phyloP scores from a whole-genome alignment of 2,888 invertebrate species.

The Platerodrilus igneus region DNA sequence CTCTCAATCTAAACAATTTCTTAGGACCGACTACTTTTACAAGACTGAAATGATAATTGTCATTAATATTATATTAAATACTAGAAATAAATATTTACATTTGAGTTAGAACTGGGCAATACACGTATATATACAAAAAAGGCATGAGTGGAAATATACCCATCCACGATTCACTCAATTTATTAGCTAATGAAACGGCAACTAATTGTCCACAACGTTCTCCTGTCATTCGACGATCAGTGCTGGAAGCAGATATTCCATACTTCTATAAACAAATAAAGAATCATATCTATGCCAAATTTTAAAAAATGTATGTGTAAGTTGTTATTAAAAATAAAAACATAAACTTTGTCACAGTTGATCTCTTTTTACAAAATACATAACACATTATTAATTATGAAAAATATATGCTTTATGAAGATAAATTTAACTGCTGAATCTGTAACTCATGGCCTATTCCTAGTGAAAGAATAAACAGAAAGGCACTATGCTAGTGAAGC shows the following conservation, averaged over 20 bases:
- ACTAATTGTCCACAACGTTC: conserved; percentile 57
- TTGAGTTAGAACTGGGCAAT: conserved; percentile 52
- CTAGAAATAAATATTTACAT: conserved; percentile 44
- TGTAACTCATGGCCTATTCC: too few relatives aligned
- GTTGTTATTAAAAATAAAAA: too few relatives aligned
- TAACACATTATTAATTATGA: too few relatives aligned
- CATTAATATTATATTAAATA: conserved; percentile 35
- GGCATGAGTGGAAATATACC: conserved; percentile 59
- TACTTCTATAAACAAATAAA: conserved; percentile 40
- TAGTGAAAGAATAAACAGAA: too few relatives aligned
- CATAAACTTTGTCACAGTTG: too few relatives aligned
- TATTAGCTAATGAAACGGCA: conserved; percentile 57
- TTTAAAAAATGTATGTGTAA: too few relatives aligned
- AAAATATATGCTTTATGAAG: too few relatives aligned
- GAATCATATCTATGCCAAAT: too few relatives aligned
- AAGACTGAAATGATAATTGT: conserved; percentile 39
- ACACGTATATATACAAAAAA: conserved; percentile 56
- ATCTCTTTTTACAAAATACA: too few relatives aligned
- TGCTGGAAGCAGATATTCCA: conserved; percentile 42
- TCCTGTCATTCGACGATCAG: conserved; percentile 52
- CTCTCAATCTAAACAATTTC: conserved; percentile 46
- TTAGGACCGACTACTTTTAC: conserved; percentile 45
- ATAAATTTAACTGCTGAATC: too few relatives aligned
- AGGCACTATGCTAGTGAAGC: too few relatives aligned
- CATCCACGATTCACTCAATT: conserved; percentile 65